Evolutionary conservation across 2,888 invertebrate genomes (phyloP), one percentile per base, ranked within the genome.

Genomic region (Hyposoter dolosus): DNA sequence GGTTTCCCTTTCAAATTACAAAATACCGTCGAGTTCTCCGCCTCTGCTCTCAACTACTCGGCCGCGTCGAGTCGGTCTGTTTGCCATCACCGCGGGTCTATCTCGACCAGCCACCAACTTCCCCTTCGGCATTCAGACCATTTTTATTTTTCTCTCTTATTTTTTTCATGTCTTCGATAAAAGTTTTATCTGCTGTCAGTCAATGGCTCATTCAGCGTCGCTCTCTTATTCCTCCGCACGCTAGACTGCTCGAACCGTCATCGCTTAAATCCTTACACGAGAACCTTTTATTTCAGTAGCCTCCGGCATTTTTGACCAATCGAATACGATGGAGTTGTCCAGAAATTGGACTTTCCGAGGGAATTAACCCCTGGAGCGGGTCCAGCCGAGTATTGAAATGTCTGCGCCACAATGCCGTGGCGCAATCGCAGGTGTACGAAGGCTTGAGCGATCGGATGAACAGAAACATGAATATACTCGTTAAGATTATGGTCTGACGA

Each of bases 1-100:
- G 93, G 93, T 93, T 93, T 93, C 93, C 93, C 93, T 93, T 93
- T 93, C 93, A 93, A 93, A 93, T 93, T 93, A 93, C 93, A 93
- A 93, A 93, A 93, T 93, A 92, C 91, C 89, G 90, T 83, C 86
- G 87, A 76, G 83, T 56, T 85, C 81, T 77, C 84, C 77, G 76
- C 82, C 77, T 84, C 65, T 40, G 78, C 82, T 83, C 83, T 63
- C 63, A 72, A 77, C 77, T 69, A 71, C 82, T 85, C 81, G 80
- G 60, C 78, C 74, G 56, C 79, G 74, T 74, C 78, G 85, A 72
- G 63, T 76, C 76, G 66, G 77, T 60, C 72, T 56, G 69, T 75
- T 69, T 56, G 74, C 82, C 77, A 77, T 69, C 69, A 65, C 79
- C 81, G 47, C 43, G 40, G 74, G 28, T 50, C 69, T 81, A 47